Evolutionary conservation across 2,797 vertebrate species (phyloP), one percentile per base, ranked within the genome.

Genomic region (Clarias pachynema): DNA sequence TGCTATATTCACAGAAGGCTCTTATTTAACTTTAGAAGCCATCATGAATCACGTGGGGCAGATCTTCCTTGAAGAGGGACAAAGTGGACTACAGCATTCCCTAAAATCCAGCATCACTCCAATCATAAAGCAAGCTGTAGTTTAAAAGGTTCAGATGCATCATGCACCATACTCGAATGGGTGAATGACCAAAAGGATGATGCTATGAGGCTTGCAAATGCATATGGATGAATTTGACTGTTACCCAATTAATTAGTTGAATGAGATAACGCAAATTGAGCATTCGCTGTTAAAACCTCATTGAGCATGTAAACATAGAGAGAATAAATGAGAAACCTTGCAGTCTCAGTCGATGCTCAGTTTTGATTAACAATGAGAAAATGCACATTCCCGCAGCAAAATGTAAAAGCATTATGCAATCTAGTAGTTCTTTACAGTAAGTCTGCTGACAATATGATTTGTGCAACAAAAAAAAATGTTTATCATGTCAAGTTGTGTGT

Each of bases 1-100:
- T 70, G 79, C 22, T 85, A 44, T 91, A 90, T 89, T 87, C 85
- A 86, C 85, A 88, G 86, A 87, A 89, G 79, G 79, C 87, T 86
- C 72, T 88, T 84, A 83, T 44, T 66, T 69, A 65, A n/a, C 29
- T 79, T 34, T 79, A 22, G 26, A 73, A 82, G 34, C 37, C 29
- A 74, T 56, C 26, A 84, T 57, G 81, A 83, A 79, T 37, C 69
- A 66, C 22, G 34, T 31, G 29, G 60, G 56, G 84, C 72, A 86
- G 53, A 70, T 73, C 44, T 73, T 53, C 24, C n/a, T 53, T 53
- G 40, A 59, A 59, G 26, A 24, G 8, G 37, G 40, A 81, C 24
- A 84, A 53, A 65, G 44, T 66, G 62, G 63, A 81, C 72, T 31
- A 66, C n/a, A 81, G 78, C 59, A 73, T 85, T 79, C 82, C 70